Evolutionary conservation across 2,113 vertebrate genomes (phyloP), one percentile per base, ranked within the genome.

Genomic region (Bambusicola thoracicus): DNA sequence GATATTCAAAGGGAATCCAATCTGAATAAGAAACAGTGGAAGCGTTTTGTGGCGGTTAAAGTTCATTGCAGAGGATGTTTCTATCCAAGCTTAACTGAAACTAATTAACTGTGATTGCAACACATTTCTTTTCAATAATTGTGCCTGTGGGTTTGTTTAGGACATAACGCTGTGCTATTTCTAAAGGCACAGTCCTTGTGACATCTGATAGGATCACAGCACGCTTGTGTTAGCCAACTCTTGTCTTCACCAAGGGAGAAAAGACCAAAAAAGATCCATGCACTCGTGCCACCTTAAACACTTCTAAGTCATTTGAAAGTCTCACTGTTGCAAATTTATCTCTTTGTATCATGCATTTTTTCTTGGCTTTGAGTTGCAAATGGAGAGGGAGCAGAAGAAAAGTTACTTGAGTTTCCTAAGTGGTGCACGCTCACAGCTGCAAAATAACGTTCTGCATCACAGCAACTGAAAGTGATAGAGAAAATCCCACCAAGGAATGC

Each of bases 111-210:
- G 55, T 79, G 86, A 93, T 81, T 85, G 69, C 63, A 81, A 79
- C 12, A 38, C 13, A 44, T 90, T 89, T 94, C 10, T 90, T 95
- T 85, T 63, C 83, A 84, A 79, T 93, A 90, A 85, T 79, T 81
- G n/a, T 94, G 74, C 62, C 86, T 61, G 20, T 61, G 66, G 78
- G 49, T 74, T 88, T 77, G 49, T 74, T 81, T 72, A 59, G 56
- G 49, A 72, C 32, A 8, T 68, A 68, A 70, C 7, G 21, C 36
- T 68, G 83, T 66, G 72, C n/a, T 27, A 68, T 75, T 13, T 90
- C 43, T 58, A n/a, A 86, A 94, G 41, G 34, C 59, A 46, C 22
- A 66, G 66, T 73, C 27, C 87, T 83, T 2, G 1, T 89, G 66
- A 91, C 36, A 66, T 82, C 69, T 86, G 87, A 73, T 85, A 76